Conservation (phyloP, 2,888 invertebrate species). For the Athrips mouffetella region DNA sequence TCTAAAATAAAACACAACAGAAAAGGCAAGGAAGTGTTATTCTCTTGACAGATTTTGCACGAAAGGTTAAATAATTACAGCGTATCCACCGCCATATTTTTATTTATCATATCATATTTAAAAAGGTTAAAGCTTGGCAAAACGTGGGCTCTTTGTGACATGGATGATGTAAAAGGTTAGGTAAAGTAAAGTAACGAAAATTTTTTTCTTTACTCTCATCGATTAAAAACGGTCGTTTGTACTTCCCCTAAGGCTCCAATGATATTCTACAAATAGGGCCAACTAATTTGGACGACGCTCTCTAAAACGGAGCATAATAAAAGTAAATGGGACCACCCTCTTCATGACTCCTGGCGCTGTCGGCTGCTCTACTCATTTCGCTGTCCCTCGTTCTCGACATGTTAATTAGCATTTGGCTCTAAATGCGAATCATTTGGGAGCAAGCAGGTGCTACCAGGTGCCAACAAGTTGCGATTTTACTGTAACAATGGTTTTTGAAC, state of each 20-base stretch:
- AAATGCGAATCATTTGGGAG: constrained; percentile 62
- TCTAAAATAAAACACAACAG: no score
- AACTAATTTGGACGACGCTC: constrained; percentile 74
- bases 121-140: no score
- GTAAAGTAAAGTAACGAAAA: no score
- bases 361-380: constrained; percentile 65
- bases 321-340: constrained; percentile 71
- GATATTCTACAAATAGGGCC: constrained; percentile 66
- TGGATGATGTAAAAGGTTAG: no score
- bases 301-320: constrained; percentile 74
- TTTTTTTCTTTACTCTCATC: no score
- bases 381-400: constrained; percentile 57
- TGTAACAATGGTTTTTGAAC: no score
- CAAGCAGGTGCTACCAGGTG: constrained; percentile 26
- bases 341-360: constrained; percentile 67
- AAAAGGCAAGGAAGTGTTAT: no score
- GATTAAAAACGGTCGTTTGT: background rate
- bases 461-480: constrained; percentile 28
- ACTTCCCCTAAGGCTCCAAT: constrained; percentile 25
- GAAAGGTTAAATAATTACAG: no score
- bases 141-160: no score
- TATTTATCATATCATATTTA: no score
- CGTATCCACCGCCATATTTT: no score
- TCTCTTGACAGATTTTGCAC: no score
- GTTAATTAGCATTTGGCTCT: constrained; percentile 76